Evolutionary conservation across 2,113 vertebrate genomes (phyloP).

Genomic region (Tychaedon coryphoeus): DNA sequence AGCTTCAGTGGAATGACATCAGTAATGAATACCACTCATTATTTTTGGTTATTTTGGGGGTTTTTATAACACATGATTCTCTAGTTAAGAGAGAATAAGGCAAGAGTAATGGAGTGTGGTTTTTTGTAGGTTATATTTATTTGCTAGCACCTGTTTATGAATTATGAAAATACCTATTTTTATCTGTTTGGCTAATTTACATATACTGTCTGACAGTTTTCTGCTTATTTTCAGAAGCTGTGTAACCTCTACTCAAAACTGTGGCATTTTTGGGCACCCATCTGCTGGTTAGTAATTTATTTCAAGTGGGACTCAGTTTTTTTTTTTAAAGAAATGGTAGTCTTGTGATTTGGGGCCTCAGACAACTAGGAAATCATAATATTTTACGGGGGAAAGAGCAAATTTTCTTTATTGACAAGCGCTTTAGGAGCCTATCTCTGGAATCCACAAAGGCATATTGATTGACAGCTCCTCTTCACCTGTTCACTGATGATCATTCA

Average conservation of each 20-base stretch:
- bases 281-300: background rate
- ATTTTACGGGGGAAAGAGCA: background rate
- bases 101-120: background rate
- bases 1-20: background rate
- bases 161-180: background rate
- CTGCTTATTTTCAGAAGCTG: background rate
- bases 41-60: background rate
- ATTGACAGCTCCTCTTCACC: background rate
- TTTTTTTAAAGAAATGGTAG: background rate
- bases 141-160: background rate
- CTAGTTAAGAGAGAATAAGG: background rate
- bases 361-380: background rate
- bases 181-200: background rate
- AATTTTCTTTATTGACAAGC: background rate
- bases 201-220: background rate
- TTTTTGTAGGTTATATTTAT: background rate
- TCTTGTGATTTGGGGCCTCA: background rate
- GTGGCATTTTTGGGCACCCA: background rate
- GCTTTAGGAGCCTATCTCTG: background rate
- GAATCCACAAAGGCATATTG: background rate
- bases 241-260: background rate
- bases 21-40: background rate
- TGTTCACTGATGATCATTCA: background rate
- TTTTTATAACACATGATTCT: background rate
- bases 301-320: background rate